phyloP scores from a whole-genome alignment of 2,888 invertebrate species.

The Limenitis camilla region DNA sequence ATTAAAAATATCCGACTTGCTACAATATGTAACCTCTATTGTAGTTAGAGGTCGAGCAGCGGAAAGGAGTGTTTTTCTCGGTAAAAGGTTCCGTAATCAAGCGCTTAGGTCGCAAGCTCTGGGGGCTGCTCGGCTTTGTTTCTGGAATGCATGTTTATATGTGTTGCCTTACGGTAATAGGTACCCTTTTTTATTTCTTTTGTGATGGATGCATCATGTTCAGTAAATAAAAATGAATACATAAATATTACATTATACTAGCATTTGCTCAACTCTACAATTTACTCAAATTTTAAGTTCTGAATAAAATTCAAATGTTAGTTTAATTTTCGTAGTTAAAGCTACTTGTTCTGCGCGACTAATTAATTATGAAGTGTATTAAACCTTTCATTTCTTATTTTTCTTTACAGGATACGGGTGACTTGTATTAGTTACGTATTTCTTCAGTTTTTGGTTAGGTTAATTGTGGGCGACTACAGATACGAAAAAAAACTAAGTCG shows the following conservation, averaged over 20 bases:
- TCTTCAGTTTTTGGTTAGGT: background rate
- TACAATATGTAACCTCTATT: too few relatives aligned
- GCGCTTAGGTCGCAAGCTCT: too few relatives aligned
- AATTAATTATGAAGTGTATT: conserved; percentile 23
- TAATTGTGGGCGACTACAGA: too few relatives aligned
- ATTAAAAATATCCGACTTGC: too few relatives aligned
- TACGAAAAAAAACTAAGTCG: too few relatives aligned
- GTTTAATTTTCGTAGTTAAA: conserved; percentile 26
- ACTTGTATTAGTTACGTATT: background rate
- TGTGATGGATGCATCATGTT: too few relatives aligned
- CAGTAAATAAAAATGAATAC: background rate
- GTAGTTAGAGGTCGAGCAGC: too few relatives aligned
- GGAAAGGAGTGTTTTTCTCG: too few relatives aligned
- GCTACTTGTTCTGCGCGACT: conserved; percentile 23
- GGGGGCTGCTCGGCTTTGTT: too few relatives aligned
- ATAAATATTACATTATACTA: background rate
- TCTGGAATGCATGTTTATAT: too few relatives aligned
- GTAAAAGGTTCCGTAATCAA: too few relatives aligned
- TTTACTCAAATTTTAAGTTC: conserved; percentile 28
- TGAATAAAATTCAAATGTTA: conserved; percentile 25
- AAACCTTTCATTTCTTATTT: conserved; percentile 19
- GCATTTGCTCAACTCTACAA: conserved; percentile 48
- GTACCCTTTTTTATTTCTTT: background rate
- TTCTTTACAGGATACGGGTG: conserved; percentile 6
- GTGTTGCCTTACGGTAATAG: too few relatives aligned